phyloP scores from a whole-genome alignment of 53 echinoderm and acorn worm species.

The Stichopus horrens region DNA sequence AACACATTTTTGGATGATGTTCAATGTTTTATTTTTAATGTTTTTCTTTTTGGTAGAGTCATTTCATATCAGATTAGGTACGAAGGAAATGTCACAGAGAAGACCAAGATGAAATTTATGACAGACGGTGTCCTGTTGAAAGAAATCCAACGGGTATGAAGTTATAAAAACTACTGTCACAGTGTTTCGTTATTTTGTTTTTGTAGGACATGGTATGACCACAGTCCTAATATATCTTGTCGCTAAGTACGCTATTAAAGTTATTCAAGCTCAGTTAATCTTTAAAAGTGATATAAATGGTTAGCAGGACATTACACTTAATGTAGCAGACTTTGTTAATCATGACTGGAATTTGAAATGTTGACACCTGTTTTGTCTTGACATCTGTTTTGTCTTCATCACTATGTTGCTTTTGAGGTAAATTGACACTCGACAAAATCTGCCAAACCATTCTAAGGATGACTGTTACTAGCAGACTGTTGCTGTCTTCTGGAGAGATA shows the following conservation, averaged over 20 bases:
- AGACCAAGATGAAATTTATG: conserved; percentile 96
- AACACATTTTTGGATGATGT: too few species aligned
- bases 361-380: too few species aligned
- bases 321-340: too few species aligned
- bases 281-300: neutral
- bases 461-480: too few species aligned
- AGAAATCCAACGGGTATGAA: conserved; percentile 83
- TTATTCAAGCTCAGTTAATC: neutral
- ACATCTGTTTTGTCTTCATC: too few species aligned
- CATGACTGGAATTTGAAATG: neutral
- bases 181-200: neutral
- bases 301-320: too few species aligned
- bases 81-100: conserved; percentile 86
- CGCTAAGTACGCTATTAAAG: neutral
- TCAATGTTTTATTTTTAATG: too few species aligned
- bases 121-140: conserved; percentile 96
- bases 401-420: too few species aligned
- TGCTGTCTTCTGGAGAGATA: too few species aligned
- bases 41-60: conserved; percentile 47
- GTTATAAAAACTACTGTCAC: neutral
- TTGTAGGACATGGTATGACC: neutral
- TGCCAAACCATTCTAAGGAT: too few species aligned
- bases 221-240: neutral
- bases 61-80: conserved; percentile 95
- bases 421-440: too few species aligned